A percentile compares a stretch with the other conserved stretches of the same genome.
These are phyloP conservation scores for Platynereis dumerilii DNA, from an alignment of 2,888 invertebrate species.

Conservation along the genomic window DNA sequence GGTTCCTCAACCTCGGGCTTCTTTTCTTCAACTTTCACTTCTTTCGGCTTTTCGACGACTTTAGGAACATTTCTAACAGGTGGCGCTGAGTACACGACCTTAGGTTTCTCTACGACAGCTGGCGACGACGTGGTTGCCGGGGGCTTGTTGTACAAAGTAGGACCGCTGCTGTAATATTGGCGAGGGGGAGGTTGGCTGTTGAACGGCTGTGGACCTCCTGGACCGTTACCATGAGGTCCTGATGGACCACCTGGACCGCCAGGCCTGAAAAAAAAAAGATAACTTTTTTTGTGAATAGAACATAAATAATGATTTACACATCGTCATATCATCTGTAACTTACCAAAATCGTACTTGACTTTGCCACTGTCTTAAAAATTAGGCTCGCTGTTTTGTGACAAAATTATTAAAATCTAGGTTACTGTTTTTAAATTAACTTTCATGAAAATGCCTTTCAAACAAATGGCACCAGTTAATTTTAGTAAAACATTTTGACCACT, in stretches of 20 bases:
- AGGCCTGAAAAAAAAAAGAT: no score
- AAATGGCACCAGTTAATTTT: no score
- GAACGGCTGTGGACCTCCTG: background rate
- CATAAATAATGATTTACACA: no score
- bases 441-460: no score
- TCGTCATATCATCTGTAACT: no score
- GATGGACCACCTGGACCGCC: background rate
- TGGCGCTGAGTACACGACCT: slow-evolving; percentile 55
- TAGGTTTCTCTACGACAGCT: slow-evolving; percentile 44
- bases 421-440: no score
- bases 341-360: no score
- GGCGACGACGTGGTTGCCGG: slow-evolving; percentile 16
- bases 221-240: background rate
- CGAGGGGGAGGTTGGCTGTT: slow-evolving; percentile 1
- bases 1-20: background rate
- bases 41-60: slow-evolving; percentile 18
- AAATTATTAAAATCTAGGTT: no score
- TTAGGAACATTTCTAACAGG: slow-evolving; percentile 49
- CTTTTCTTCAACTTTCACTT: background rate
- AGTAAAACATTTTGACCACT: no score
- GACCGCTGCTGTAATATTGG: background rate
- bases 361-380: no score
- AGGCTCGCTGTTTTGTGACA: no score
- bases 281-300: no score
- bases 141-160: background rate